Base-by-base conservation (phyloP, 2,113 vertebrate species). In the Lampris megalopsis region DNA sequence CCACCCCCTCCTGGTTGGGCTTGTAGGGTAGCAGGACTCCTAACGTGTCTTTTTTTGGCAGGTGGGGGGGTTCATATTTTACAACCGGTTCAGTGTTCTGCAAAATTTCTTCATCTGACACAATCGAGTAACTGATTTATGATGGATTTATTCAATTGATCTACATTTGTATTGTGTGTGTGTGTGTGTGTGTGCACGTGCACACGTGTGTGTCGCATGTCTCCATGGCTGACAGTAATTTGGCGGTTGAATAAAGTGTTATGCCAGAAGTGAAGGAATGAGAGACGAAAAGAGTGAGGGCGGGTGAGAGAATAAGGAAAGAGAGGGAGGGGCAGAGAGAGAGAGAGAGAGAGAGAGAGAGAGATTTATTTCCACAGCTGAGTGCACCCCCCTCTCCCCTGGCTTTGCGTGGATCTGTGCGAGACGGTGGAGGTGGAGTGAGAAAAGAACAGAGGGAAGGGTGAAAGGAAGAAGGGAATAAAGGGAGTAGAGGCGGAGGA, bases 331-430 rank as follows among this genome's bases (percentile, higher is more conserved):
- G 50, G 80, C 13, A 40, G 79, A 54, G 66, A 24, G 24, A 24
- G 65, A 52, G 13, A 8, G 40, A 63, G 64, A 35, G 67, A 59
- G 52, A n/a, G 65, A 66, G 66, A 49, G 13, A 61, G 81, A 71
- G 74, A 85, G 89, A 92, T 91, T 93, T 92, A 93, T 93, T 84
- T 91, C 87, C 90, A 92, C 91, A 93, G 93, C 91, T 93, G 93
- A 92, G 81, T 67, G 68, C 67, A 72, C 72, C 73, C 57, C 79
- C 68, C 82, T 79, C 81, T 70, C 72, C 77, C 79, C 54, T 42
- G 38, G 67, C 65, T 79, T 75, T 57, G 56, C 9, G 50, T 70
- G 80, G 70, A 71, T 75, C 61, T 67, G 43, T 53, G 71, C 53
- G 61, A 68, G 82, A 61, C 73, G 57, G 67, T 56, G 7, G 76